Evolutionary conservation across 92 coral and sea anemone species (phyloP).

Genomic region (Metridium senile): DNA sequence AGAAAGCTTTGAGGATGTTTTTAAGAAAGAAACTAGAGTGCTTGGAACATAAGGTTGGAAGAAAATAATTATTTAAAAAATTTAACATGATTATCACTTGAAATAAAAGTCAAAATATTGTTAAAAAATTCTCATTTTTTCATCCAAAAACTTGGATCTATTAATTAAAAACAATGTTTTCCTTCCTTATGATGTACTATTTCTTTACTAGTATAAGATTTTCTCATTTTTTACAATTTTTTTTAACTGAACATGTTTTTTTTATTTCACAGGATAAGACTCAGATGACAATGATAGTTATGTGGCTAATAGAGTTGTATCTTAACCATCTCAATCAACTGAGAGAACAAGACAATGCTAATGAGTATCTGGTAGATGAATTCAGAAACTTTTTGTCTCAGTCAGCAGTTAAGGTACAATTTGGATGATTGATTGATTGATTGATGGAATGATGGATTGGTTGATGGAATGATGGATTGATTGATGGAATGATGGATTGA

Average conservation of each 20-base stretch:
- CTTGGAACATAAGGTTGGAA: constrained; percentile 72
- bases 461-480: not conserved
- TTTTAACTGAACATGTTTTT: not conserved
- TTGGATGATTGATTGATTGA: not conserved
- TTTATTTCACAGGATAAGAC: constrained; percentile 74
- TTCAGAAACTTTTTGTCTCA: constrained; percentile 82
- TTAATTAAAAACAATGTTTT: no score
- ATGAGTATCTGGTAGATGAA: constrained; percentile 68
- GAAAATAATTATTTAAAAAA: not conserved
- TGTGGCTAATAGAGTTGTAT: constrained; percentile 96
- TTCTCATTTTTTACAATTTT: no score
- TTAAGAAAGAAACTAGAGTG: constrained; percentile 82
- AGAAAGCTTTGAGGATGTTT: constrained; percentile 84
- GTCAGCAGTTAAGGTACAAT: constrained; percentile 70
- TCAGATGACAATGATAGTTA: constrained; percentile 91
- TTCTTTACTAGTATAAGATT: no score
- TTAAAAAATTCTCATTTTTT: no score
- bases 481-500: not conserved
- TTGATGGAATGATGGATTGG: not conserved
- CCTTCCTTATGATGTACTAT: no score
- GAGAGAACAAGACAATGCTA: constrained; percentile 55
- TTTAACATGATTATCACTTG: no score
- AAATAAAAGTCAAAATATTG: no score
- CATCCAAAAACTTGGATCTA: no score
- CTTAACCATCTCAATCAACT: constrained; percentile 88